Evolutionary conservation across 1,140 invertebrate species (phyloP).

Genomic region (Bombus impatiens): DNA sequence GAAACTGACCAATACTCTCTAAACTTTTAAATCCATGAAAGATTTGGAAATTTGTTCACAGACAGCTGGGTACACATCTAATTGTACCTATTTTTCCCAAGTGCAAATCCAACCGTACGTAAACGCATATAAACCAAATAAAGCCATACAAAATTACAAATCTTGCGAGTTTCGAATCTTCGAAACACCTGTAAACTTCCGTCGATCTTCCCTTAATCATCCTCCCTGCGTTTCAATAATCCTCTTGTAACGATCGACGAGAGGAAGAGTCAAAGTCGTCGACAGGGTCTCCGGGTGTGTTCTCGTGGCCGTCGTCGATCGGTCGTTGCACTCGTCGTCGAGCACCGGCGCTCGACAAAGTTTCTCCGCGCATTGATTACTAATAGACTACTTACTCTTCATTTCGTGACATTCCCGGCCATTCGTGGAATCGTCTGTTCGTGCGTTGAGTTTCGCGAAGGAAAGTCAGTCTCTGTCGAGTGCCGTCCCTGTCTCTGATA

Average conservation of each 20-base stretch:
- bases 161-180: too few relatives aligned
- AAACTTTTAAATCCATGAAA: too few relatives aligned
- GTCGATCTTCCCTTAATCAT: too few relatives aligned
- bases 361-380: constrained; percentile 68
- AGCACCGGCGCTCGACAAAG: constrained; percentile 62
- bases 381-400: constrained; percentile 66
- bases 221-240: neutral
- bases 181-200: too few relatives aligned
- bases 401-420: constrained; percentile 63
- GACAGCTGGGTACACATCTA: fast-evolving
- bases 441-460: constrained; percentile 25
- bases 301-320: constrained; percentile 47
- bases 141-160: too few relatives aligned
- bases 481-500: neutral
- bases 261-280: neutral
- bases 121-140: too few relatives aligned
- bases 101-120: too few relatives aligned
- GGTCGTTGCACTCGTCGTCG: constrained; percentile 67
- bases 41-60: too few relatives aligned
- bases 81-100: too few relatives aligned
- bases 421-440: constrained; percentile 50
- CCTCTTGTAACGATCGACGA: neutral
- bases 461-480: neutral
- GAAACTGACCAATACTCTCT: too few relatives aligned
- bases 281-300: neutral